Percentiles rank a stretch among this genome's conserved stretches.
phyloP scores from a whole-genome alignment of 2,113 vertebrate species.

The Mugil cephalus region DNA sequence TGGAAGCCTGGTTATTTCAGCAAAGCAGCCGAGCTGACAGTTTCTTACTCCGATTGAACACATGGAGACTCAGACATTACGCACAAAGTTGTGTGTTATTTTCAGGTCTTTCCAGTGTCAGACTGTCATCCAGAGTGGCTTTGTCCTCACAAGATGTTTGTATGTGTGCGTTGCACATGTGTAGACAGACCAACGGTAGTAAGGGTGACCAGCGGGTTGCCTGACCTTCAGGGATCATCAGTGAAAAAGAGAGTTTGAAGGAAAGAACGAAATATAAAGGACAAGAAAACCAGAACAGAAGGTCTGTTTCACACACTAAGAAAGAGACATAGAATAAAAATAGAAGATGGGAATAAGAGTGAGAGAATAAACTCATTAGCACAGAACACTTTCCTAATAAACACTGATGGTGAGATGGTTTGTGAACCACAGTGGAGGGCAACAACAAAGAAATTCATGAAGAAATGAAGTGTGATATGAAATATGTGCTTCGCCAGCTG shows the following conservation, averaged over 20 bases:
- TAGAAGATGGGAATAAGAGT: slow-evolving; percentile 4
- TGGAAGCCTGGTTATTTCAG: background rate
- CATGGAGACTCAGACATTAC: background rate
- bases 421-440: slow-evolving; percentile 36
- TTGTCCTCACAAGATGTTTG: background rate
- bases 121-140: slow-evolving; percentile 1
- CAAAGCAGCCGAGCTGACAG: background rate
- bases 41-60: background rate
- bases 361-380: slow-evolving; percentile 20
- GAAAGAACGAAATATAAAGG: background rate
- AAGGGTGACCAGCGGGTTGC: no score
- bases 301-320: slow-evolving; percentile 4
- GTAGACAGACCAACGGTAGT: background rate
- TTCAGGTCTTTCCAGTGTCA: slow-evolving; percentile 13
- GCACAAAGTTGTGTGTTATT: background rate
- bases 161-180: background rate
- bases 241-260: background rate
- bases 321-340: background rate
- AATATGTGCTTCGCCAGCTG: slow-evolving; percentile 33
- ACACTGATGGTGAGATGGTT: slow-evolving; percentile 33
- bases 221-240: background rate
- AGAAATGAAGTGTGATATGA: slow-evolving; percentile 23
- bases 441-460: slow-evolving; percentile 45
- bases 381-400: slow-evolving; percentile 9
- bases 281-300: slow-evolving; percentile 9